A percentile compares a stretch with the other conserved stretches of the same genome.
These are phyloP conservation scores for Apodemia duryi DNA, from an alignment of 2,888 invertebrate genomes.

Conservation along the genomic window DNA sequence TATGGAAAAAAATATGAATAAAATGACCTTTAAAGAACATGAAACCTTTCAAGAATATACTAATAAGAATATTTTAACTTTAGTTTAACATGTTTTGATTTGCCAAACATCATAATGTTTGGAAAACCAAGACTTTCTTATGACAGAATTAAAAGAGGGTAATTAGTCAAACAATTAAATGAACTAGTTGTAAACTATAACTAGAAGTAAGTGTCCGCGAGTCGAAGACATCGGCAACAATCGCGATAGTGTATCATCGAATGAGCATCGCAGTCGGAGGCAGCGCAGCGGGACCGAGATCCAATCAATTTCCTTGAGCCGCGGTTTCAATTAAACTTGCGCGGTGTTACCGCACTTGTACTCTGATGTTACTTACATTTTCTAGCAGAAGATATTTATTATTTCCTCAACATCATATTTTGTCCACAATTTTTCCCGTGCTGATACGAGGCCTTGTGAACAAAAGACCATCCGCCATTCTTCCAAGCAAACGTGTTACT, in stretches of 20 bases:
- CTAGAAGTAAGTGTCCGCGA: not conserved
- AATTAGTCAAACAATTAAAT: not conserved
- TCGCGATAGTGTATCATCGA: not conserved
- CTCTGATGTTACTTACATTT: not conserved
- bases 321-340: constrained; percentile 20
- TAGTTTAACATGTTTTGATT: too few species aligned
- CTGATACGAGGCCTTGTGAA: too few species aligned
- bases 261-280: not conserved
- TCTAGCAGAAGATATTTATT: not conserved
- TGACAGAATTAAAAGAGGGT: too few species aligned
- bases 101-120: too few species aligned
- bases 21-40: too few species aligned
- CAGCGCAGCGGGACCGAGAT: not conserved
- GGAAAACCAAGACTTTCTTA: too few species aligned
- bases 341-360: not conserved
- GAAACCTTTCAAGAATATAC: too few species aligned
- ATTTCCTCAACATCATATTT: not conserved
- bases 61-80: too few species aligned
- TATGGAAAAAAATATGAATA: too few species aligned
- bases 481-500: too few species aligned
- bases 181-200: not conserved
- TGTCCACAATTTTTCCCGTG: too few species aligned
- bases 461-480: too few species aligned
- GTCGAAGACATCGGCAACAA: not conserved
- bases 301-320: constrained; percentile 15